Evolutionary conservation across 2,888 invertebrate species (phyloP).

Genomic region (Odontomyia ornata): DNA sequence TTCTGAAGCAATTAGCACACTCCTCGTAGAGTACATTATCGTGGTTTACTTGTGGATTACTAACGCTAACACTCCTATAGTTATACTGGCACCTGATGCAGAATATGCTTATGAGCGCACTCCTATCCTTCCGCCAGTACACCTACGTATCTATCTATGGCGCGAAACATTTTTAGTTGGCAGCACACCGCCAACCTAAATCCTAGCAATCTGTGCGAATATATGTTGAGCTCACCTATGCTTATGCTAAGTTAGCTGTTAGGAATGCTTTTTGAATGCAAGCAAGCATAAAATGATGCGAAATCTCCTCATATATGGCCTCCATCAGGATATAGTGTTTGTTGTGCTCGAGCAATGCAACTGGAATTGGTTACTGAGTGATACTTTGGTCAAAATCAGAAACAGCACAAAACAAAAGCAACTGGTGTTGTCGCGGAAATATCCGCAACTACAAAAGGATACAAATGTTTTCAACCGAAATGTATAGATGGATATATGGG

Average conservation of each 20-base stretch:
- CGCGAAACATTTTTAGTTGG: conserved; percentile 19
- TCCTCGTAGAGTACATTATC: conserved; percentile 42
- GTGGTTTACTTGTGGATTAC: conserved; percentile 45
- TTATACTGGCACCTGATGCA: background rate
- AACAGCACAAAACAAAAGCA: conserved; percentile 23
- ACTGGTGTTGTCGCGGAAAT: conserved; percentile 10
- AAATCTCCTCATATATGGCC: conserved; percentile 24
- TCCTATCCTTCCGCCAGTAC: background rate
- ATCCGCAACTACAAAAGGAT: background rate
- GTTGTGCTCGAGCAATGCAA: background rate
- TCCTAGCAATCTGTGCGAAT: background rate
- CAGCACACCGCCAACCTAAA: background rate
- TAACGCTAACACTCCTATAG: conserved; percentile 12
- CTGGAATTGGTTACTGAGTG: conserved; percentile 33
- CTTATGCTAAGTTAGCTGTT: conserved; percentile 3
- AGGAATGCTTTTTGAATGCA: background rate
- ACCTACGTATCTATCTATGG: background rate
- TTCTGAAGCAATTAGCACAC: conserved; percentile 40
- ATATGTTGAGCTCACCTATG: background rate
- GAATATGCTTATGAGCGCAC: conserved; percentile 17
- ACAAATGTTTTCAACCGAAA: background rate
- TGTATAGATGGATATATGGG: background rate
- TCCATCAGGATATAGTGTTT: conserved; percentile 1
- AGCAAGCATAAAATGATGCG: conserved; percentile 29
- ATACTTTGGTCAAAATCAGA: conserved; percentile 7